A percentile compares a stretch with the other conserved stretches of the same genome.
These are phyloP conservation scores for Tetrao urogallus DNA, from an alignment of 2,113 vertebrate genomes.

Conservation along the genomic window DNA sequence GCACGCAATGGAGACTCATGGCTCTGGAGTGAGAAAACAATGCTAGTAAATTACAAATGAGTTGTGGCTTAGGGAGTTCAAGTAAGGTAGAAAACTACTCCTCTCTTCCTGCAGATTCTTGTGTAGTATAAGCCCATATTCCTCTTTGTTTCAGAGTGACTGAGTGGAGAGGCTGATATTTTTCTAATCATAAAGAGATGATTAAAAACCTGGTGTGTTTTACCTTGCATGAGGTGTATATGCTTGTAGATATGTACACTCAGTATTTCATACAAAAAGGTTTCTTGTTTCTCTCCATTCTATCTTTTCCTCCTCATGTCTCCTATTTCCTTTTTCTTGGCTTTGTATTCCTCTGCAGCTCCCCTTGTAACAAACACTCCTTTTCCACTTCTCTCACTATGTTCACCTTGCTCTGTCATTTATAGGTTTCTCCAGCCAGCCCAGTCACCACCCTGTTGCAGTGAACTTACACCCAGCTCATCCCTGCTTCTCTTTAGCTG, in stretches of 20 bases:
- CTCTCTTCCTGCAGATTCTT: neutral
- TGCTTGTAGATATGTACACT: neutral
- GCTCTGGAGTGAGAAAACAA: neutral
- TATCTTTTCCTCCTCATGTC: neutral
- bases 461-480: neutral
- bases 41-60: accelerated
- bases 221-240: neutral
- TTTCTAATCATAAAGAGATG: neutral
- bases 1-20: neutral
- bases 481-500: neutral
- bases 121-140: neutral
- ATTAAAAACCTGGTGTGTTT: neutral
- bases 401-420: neutral
- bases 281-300: neutral
- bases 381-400: neutral
- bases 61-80: neutral
- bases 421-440: neutral
- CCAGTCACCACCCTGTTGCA: neutral
- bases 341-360: neutral
- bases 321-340: neutral
- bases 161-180: neutral
- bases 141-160: neutral
- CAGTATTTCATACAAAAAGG: neutral
- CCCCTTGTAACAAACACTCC: neutral
- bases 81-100: neutral